phyloP scores from a whole-genome alignment of 2,113 vertebrate genomes.

The Dissostichus mawsoni region DNA sequence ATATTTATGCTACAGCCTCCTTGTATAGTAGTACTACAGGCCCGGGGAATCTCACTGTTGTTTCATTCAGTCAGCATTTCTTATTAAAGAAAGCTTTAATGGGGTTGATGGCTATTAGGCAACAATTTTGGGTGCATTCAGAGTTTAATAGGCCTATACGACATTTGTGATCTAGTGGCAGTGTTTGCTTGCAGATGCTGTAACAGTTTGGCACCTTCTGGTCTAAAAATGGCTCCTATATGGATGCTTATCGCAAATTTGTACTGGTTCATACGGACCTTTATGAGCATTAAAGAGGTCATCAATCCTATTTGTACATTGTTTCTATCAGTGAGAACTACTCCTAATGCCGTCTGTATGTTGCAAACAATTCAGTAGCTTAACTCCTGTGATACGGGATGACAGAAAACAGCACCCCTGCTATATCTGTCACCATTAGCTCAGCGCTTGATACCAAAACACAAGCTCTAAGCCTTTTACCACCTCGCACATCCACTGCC shows the following conservation, averaged over 20 bases:
- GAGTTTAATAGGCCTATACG: neutral
- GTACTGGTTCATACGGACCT: neutral
- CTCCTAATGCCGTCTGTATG: conserved; percentile 9
- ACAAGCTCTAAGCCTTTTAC: conserved; percentile 12
- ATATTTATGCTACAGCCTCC: neutral
- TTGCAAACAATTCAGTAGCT: conserved; percentile 4
- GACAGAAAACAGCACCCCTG: conserved; percentile 9
- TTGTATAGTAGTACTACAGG: neutral
- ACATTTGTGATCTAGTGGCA: neutral
- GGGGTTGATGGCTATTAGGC: neutral
- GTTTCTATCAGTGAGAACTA: neutral
- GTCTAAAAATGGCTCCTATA: conserved; percentile 7
- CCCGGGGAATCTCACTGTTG: neutral
- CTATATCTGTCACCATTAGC: conserved; percentile 15
- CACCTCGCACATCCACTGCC: neutral
- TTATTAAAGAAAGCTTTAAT: conserved; percentile 3
- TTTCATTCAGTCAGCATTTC: conserved; percentile 5
- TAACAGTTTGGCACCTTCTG: conserved; percentile 22
- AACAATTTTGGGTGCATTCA: neutral
- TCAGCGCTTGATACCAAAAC: conserved; percentile 1
- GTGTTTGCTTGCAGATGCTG: neutral
- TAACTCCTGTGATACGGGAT: conserved; percentile 1
- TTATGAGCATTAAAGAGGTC: conserved; percentile 1
- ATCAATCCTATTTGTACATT: conserved; percentile 17
- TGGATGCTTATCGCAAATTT: neutral